Base-by-base conservation (phyloP, 2,113 vertebrate genomes). In the Alligator sinensis region DNA sequence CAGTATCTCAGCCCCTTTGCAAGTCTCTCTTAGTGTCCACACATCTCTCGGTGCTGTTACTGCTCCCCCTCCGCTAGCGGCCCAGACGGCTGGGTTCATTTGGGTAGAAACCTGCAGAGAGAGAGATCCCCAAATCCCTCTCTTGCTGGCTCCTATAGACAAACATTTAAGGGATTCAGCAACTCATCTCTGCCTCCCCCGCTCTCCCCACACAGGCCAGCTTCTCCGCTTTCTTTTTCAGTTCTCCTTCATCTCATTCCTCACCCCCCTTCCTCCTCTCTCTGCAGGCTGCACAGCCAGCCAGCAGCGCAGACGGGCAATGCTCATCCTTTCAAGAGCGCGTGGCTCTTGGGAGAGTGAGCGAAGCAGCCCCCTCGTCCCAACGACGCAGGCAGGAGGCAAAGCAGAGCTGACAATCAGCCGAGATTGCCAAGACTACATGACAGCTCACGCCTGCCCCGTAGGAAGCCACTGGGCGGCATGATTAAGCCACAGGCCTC, bases 381-480 rank as follows among this genome's bases (percentile, higher is more conserved):
- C 11, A 30, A 15, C 30, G 64, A 58, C 54, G 47, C 47, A 38
- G 34, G 70, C 13, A 28, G 21, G 17, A 66, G 15, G 30, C 2
- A 3, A 38, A 77, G 60, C 30, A 10, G 38, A 87, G 3, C 30
- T 19, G 3, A 66, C 82, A 55, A 58, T 80, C 15, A 38, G 74
- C 76, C 6, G 4, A 72, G 38, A 1, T 27, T 77, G 61, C 85
- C 6, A 22, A 75, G 58, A 4, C 10, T 21, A 1, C 1, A 0
- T 1, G 66, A 3, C 27, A 6, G 90, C 84, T 82, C 70, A 66
- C 62, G 77, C 78, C 77, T n/a, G 28, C 17, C 57, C 86, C 24
- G 6, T 1, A 13, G 61, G 38, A 47, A 79, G 1, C 4, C 58
- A 77, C 74, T 54, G 1, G 0, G 5, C 75, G 75, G 34, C 27